Conservation (phyloP, 2,113 vertebrate species). For the Pyrgilauda ruficollis region DNA sequence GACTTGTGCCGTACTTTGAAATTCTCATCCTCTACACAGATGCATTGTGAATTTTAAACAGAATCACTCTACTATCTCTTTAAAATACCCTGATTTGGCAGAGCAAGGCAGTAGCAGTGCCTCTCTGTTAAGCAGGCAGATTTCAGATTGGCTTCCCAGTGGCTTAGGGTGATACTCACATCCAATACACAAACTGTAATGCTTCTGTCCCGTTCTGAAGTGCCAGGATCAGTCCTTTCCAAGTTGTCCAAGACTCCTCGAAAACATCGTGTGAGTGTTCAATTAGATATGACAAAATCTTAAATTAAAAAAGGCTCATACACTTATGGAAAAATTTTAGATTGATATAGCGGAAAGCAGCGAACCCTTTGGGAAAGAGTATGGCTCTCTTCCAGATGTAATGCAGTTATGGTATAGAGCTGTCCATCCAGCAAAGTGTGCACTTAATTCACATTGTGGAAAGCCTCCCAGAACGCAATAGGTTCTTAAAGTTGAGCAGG, state of each 20-base stretch:
- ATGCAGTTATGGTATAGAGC: neutral
- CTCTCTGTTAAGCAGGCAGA: neutral
- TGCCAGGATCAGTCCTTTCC: neutral
- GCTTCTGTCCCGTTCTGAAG: fast-evolving
- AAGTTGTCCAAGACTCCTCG: neutral
- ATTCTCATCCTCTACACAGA: neutral
- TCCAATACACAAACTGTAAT: neutral
- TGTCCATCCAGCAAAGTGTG: neutral
- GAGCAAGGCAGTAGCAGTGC: neutral
- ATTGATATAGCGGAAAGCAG: neutral
- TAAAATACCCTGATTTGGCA: neutral
- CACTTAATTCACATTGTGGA: neutral
- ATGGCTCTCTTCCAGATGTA: neutral
- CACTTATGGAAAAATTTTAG: neutral
- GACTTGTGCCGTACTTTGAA: neutral
- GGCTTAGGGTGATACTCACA: neutral
- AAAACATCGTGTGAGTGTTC: fast-evolving
- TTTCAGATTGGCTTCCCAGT: neutral
- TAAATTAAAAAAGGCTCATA: neutral
- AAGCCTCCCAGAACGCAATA: constrained; percentile 13
- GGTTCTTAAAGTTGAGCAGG: constrained; percentile 38
- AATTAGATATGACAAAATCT: neutral
- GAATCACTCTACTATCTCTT: neutral
- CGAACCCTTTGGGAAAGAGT: neutral
- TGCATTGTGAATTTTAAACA: neutral